phyloP scores from a whole-genome alignment of 2,113 vertebrate genomes.

The Pandion haliaetus region DNA sequence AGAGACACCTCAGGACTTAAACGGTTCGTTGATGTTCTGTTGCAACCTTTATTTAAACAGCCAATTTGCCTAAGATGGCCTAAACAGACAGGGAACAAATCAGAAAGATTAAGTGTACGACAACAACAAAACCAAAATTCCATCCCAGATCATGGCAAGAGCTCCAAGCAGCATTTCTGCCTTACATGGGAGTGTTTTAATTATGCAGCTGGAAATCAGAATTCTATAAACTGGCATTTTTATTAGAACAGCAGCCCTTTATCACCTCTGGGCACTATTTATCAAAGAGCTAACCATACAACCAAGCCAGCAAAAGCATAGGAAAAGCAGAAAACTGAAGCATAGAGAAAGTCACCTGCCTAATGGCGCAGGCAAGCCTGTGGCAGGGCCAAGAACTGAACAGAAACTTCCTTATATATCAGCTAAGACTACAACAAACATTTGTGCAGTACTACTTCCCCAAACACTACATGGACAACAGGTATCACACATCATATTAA shows the following conservation, averaged over 20 bases:
- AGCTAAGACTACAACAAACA: background rate
- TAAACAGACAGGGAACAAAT: constrained; percentile 19
- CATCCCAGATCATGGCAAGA: background rate
- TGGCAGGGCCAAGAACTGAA: background rate
- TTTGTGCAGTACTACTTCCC: background rate
- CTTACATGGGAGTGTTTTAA: background rate
- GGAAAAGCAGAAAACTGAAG: background rate
- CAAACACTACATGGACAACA: background rate
- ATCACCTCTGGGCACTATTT: background rate
- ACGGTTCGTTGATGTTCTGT: background rate
- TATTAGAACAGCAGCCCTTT: background rate
- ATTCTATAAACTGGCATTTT: background rate
- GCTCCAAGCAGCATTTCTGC: background rate
- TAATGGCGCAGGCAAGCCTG: background rate
- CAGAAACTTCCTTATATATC: background rate
- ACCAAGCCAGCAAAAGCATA: background rate
- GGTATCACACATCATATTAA: background rate
- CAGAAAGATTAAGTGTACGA: background rate
- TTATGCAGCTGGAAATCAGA: constrained; percentile 21
- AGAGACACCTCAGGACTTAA: constrained; percentile 9
- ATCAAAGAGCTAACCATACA: background rate
- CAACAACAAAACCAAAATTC: background rate
- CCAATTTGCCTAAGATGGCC: background rate
- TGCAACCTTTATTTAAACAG: background rate
- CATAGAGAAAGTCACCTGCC: background rate